Evolutionary conservation across 2,888 invertebrate species (phyloP).

Genomic region (Lydus trimaculatus): DNA sequence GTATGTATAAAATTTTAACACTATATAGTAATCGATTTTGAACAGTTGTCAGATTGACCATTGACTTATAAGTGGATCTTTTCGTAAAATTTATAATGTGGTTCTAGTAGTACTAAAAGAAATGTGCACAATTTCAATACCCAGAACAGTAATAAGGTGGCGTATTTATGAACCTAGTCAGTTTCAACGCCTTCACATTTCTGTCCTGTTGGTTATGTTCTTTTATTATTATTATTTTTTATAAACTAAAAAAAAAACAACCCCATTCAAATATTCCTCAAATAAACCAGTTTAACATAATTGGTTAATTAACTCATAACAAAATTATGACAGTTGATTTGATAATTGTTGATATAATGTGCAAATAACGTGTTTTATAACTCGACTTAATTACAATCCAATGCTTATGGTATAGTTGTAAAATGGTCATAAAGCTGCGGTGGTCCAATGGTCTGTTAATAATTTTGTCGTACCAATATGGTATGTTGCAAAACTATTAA

Average conservation of each 20-base stretch:
- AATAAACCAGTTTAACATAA: constrained; percentile 4
- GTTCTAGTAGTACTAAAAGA: constrained; percentile 22
- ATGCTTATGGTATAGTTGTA: constrained; percentile 36
- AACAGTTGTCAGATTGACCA: constrained; percentile 43
- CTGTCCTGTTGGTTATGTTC: neutral
- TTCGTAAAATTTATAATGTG: constrained; percentile 39
- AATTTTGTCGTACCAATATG: constrained; percentile 20
- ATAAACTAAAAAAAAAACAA: neutral
- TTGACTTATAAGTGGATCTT: constrained; percentile 44
- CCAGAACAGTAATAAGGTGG: constrained; percentile 29
- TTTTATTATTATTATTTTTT: neutral
- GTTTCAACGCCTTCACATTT: constrained; percentile 12
- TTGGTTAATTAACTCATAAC: constrained; percentile 32
- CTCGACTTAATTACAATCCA: constrained; percentile 44
- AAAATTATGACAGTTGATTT: constrained; percentile 32
- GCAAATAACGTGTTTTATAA: constrained; percentile 48
- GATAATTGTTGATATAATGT: constrained; percentile 39
- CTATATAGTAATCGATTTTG: constrained; percentile 44
- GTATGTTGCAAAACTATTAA: constrained; percentile 14
- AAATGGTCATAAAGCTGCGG: constrained; percentile 41
- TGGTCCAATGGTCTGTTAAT: constrained; percentile 33
- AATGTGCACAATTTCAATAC: constrained; percentile 19
- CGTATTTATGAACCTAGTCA: constrained; percentile 27
- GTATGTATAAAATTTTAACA: constrained; percentile 16
- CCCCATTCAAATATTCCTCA: neutral